Evolutionary conservation across 2,113 vertebrate genomes (phyloP).

Genomic region (Sphaerodactylus townsendi): DNA sequence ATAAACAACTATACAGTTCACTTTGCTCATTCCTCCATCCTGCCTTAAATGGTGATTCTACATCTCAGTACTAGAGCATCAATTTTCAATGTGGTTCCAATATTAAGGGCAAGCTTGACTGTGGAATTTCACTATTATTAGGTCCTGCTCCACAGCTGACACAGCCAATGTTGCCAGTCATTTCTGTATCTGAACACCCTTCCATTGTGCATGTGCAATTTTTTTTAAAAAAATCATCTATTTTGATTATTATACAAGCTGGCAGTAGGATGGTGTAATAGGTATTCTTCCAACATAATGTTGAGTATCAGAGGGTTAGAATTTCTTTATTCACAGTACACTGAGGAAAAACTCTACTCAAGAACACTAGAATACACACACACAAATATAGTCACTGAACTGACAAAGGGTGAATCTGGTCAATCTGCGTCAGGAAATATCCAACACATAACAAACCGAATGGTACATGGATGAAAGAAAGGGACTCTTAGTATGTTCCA

Average conservation of each 20-base stretch:
- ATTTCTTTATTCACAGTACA: background rate
- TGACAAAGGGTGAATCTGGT: constrained; percentile 49
- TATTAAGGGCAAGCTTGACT: background rate
- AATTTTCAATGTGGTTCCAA: background rate
- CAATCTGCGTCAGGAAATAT: constrained; percentile 43
- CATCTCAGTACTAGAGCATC: background rate
- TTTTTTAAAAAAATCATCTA: background rate
- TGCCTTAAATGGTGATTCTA: background rate
- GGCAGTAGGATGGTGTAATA: constrained; percentile 7
- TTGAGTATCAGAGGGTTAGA: background rate
- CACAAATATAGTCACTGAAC: background rate
- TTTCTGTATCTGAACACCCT: background rate
- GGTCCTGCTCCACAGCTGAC: background rate
- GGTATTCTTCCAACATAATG: constrained; percentile 27
- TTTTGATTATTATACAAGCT: background rate
- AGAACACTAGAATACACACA: constrained; percentile 19
- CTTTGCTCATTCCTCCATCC: background rate
- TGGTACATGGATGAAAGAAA: background rate
- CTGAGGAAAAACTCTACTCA: constrained; percentile 20
- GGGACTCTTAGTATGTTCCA: background rate
- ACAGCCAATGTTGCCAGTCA: background rate
- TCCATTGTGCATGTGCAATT: background rate
- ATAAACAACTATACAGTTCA: background rate
- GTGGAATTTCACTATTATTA: fast-evolving
- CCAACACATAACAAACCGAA: background rate